phyloP scores from a whole-genome alignment of 2,888 invertebrate genomes.

The Sminthurinus aureus region DNA sequence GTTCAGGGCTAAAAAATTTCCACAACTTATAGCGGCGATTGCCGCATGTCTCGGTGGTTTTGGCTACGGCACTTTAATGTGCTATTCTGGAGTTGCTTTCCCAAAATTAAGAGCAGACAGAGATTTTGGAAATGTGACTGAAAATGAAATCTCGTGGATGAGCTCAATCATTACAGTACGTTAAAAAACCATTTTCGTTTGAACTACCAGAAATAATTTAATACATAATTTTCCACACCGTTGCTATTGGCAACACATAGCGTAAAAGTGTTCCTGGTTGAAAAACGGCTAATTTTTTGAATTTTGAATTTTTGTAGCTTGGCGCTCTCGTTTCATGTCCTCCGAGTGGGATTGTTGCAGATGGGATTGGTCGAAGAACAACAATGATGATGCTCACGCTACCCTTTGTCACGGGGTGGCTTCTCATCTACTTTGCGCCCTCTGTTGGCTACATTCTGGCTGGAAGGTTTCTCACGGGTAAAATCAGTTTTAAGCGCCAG shows the following conservation, averaged over 20 bases:
- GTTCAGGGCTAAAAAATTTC: background rate
- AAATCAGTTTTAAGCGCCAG: background rate
- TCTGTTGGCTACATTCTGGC: background rate
- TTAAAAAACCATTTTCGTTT: background rate
- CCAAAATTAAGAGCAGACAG: background rate
- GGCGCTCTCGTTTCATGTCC: background rate
- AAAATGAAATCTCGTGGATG: background rate
- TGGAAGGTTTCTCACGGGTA: background rate
- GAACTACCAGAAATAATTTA: background rate
- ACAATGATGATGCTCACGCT: background rate
- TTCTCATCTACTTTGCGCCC: conserved; percentile 2
- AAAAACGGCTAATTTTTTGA: no score
- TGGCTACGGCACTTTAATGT: background rate
- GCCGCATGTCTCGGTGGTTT: background rate
- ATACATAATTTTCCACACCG: background rate
- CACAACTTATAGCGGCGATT: background rate
- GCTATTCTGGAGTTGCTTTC: background rate
- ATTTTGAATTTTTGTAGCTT: background rate
- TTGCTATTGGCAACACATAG: no score
- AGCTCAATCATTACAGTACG: background rate
- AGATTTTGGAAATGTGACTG: background rate
- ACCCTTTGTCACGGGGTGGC: background rate
- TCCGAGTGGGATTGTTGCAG: background rate
- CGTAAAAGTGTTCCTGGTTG: no score
- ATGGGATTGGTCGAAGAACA: conserved; percentile 9